phyloP scores from a whole-genome alignment of 2,888 invertebrate species.

The Corythucha ciliata region DNA sequence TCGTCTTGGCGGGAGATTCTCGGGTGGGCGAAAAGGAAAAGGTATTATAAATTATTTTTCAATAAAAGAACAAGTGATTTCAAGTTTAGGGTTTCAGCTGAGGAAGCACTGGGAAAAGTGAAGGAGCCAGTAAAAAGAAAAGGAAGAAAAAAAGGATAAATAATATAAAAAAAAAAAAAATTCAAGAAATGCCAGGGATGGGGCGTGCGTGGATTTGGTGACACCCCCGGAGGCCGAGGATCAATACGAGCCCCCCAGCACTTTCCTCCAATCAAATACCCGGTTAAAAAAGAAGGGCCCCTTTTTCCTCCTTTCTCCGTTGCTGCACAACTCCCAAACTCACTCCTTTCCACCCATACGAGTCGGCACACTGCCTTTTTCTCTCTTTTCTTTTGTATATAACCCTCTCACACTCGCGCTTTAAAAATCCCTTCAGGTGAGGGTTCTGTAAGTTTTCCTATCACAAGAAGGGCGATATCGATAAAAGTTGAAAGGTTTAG shows the following conservation, averaged over 20 bases:
- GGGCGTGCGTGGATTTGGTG: conserved; percentile 25
- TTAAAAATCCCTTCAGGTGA: too few species aligned
- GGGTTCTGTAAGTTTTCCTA: too few species aligned
- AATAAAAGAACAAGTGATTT: too few species aligned
- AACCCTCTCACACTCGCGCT: too few species aligned
- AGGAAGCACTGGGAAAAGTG: too few species aligned
- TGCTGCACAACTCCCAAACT: neutral
- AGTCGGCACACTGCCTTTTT: neutral
- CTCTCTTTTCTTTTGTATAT: conserved; percentile 1
- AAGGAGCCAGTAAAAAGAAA: neutral
- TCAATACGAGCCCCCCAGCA: conserved; percentile 20
- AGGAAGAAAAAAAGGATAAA: conserved; percentile 18
- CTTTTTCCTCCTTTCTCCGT: conserved; percentile 2
- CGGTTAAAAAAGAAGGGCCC: conserved; percentile 22
- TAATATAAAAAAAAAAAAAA: neutral
- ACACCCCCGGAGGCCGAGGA: conserved; percentile 20
- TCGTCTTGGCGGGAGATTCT: too few species aligned
- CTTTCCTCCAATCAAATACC: conserved; percentile 26
- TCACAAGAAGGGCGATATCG: too few species aligned
- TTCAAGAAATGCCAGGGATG: conserved; percentile 16
- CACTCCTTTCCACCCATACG: neutral
- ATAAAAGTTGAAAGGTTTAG: too few species aligned
- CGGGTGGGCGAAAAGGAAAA: too few species aligned
- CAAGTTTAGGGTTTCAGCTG: too few species aligned
- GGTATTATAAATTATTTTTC: too few species aligned